These are phyloP conservation scores for Drosophila sordidula DNA, from an alignment of 2,888 invertebrate species.

Conservation along the genomic window DNA sequence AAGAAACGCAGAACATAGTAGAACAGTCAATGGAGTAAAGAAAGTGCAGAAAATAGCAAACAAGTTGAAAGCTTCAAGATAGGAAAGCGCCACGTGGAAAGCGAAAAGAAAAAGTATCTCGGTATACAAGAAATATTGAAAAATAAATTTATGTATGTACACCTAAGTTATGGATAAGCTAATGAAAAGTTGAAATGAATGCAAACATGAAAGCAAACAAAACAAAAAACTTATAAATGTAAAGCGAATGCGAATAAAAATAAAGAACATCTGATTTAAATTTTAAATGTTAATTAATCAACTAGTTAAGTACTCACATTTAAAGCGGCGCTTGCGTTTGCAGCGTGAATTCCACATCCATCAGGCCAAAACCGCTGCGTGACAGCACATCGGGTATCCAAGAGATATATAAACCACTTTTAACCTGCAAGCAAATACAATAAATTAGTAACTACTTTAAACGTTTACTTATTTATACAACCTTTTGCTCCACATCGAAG, in stretches of 20 bases:
- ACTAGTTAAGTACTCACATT: background rate
- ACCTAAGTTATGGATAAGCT: conserved; percentile 71
- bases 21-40: conserved; percentile 23
- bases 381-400: conserved; percentile 92
- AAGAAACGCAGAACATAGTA: conserved; percentile 16
- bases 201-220: conserved; percentile 53
- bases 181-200: conserved; percentile 69
- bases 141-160: conserved; percentile 67
- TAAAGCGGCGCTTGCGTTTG: conserved; percentile 86
- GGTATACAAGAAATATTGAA: conserved; percentile 43
- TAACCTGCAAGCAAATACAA: conserved; percentile 78
- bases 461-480: background rate
- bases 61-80: conserved; percentile 59
- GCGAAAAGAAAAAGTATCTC: conserved; percentile 35
- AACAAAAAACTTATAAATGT: conserved; percentile 61
- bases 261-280: conserved; percentile 63
- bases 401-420: conserved; percentile 90
- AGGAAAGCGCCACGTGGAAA: conserved; percentile 32
- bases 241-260: conserved; percentile 68
- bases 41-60: conserved; percentile 12
- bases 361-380: conserved; percentile 89
- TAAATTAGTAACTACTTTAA: background rate
- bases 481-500: conserved; percentile 60
- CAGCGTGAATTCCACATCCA: conserved; percentile 90
- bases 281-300: background rate